Conservation (phyloP, 2,113 vertebrate species). For the Tragelaphus strepsiceros region DNA sequence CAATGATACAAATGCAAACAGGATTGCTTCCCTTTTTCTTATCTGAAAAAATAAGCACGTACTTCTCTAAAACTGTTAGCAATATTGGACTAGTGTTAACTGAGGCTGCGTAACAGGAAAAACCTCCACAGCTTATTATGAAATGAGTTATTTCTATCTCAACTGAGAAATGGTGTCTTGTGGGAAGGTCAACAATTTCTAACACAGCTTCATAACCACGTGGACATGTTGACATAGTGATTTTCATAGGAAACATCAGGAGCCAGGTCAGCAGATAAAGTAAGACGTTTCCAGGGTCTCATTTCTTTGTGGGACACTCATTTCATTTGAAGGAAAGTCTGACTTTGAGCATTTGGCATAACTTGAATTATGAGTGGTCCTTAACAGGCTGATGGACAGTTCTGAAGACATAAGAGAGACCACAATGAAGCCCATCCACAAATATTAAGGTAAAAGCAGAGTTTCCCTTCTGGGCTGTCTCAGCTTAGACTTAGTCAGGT, state of each 20-base stretch:
- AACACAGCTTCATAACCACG: not conserved
- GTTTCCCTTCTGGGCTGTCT: not conserved
- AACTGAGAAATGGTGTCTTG: not conserved
- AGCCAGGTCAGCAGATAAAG: not conserved
- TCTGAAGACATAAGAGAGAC: not conserved
- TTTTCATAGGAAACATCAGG: not conserved
- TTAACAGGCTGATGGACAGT: not conserved
- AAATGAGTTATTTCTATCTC: not conserved
- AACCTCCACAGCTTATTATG: not conserved
- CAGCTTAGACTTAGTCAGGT: not conserved
- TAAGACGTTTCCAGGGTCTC: not conserved
- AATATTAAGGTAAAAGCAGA: not conserved
- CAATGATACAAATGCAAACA: not conserved
- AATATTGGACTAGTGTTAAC: not conserved
- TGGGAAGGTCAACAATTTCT: not conserved
- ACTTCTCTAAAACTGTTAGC: not conserved
- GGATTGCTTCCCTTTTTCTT: not conserved
- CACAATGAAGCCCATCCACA: not conserved
- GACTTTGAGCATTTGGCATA: not conserved
- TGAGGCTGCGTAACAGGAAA: not conserved
- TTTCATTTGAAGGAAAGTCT: not conserved
- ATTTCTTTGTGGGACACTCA: not conserved
- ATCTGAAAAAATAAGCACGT: not conserved
- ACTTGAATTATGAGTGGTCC: not conserved
- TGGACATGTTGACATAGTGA: not conserved